A percentile compares a stretch with the other conserved stretches of the same genome.
Conservation (phyloP, 30 jellyfish, hydroid and myxozoan genomes). For the Hydra vulgaris region DNA sequence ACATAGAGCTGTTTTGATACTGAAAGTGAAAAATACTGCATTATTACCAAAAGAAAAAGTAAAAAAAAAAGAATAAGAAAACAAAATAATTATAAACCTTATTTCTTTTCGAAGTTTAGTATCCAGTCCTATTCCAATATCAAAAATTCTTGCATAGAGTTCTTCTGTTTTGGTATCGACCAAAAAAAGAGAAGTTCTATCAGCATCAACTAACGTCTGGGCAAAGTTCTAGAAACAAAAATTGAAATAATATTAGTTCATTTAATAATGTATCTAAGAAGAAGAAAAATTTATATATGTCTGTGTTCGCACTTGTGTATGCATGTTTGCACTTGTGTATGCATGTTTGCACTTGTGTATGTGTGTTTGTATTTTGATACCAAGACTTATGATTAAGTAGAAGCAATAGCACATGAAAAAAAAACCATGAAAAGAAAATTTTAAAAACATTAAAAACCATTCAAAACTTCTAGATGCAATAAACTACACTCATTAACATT, state of each 20-base stretch:
- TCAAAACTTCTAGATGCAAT: too few species aligned
- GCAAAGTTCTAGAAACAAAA: conserved; percentile 68
- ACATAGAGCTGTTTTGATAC: not conserved
- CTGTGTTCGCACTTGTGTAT: not conserved
- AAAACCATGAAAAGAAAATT: too few species aligned
- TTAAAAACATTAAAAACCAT: too few species aligned
- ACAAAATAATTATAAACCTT: conserved; percentile 31
- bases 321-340: too few species aligned
- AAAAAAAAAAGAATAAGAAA: not conserved
- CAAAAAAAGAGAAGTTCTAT: conserved; percentile 81
- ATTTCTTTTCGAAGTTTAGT: conserved; percentile 90
- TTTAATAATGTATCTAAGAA: not conserved
- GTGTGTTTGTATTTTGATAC: too few species aligned
- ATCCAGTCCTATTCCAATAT: conserved; percentile 95
- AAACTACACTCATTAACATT: too few species aligned
- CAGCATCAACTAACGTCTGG: conserved; percentile 98
- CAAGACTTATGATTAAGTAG: too few species aligned
- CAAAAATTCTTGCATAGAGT: conserved; percentile 90
- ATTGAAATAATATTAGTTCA: not conserved
- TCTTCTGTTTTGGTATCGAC: conserved; percentile 88
- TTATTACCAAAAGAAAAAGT: not conserved
- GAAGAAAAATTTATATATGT: not conserved
- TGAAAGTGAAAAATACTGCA: not conserved
- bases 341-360: too few species aligned
- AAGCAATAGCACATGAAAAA: too few species aligned